Evolutionary conservation across 2,888 invertebrate species (phyloP), one percentile per base, ranked within the genome.

Genomic region (Frankliniella intonsa): DNA sequence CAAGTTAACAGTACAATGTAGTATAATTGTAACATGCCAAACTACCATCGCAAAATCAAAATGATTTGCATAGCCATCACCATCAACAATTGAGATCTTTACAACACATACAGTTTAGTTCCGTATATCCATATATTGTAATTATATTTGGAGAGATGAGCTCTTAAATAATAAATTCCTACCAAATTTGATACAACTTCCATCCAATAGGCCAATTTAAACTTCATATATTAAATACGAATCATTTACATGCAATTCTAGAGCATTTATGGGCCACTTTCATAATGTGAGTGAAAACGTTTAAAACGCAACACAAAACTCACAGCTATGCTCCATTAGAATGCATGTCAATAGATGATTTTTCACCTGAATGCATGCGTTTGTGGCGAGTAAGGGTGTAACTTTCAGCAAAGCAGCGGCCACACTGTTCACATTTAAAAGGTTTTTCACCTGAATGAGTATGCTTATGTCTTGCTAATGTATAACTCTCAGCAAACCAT

Each of bases 401-500:
- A 76, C 69, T 76, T 22, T 76, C 69, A 3, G 69, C 69, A 76
- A 76, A 76, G 69, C 69, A 76, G 69, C 69, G 69, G 25, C 69
- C 69, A 76, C 69, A 76, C 12, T 76, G 69, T 25, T 76, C 69
- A 76, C 69, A 76, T 76, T 76, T 76, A 12, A 76, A 76, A 22
- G 69, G 69, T 22, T 76, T 76, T 76, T 76, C 69, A 25, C 69
- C 69, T 5, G 69, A 76, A 25, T 76, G 69, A 25, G 69, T 76
- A 25, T 76, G 69, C 69, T 76, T 76, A 25, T 76, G 69, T 25
- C 69, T 76, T 25, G 69, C 69, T 76, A 76, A 76, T 22, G 69
- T 76, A 76, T 76, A 76, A 76, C 69, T 76, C 25, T 76, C 69
- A 25, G 69, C 69, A 76, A 76, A 76, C 69, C 69, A 76, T 22